These are phyloP conservation scores for Clavelina lepadiformis DNA, from an alignment of 23 tunicate genomes.

Conservation along the genomic window DNA sequence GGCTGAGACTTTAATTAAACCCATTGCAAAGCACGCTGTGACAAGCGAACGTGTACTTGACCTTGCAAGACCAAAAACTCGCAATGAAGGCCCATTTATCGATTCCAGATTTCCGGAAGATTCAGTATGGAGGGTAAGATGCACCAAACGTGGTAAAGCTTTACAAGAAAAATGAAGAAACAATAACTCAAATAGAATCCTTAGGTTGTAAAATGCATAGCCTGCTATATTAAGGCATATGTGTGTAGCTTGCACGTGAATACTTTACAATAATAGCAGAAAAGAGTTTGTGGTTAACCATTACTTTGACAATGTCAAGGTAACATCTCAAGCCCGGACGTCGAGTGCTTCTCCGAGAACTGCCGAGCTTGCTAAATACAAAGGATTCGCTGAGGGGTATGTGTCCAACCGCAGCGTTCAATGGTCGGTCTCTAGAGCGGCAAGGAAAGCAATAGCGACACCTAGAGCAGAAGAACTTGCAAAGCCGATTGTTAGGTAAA, in stretches of 20 bases:
- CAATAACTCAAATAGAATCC: no score
- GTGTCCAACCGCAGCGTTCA: conserved; percentile 71
- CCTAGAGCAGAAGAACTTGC: conserved; percentile 67
- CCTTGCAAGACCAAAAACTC: conserved; percentile 66
- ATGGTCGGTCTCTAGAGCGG: conserved; percentile 75
- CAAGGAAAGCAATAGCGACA: conserved; percentile 68
- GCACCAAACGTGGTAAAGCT: no score
- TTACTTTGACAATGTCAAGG: conserved; percentile 19
- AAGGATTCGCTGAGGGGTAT: conserved; percentile 77
- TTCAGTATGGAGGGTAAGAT: conserved; percentile 54
- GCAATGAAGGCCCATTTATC: conserved; percentile 57
- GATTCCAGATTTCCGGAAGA: conserved; percentile 87
- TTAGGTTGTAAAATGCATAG: no score
- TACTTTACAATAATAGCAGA: no score
- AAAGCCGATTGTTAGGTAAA: conserved; percentile 69
- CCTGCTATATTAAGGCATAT: no score
- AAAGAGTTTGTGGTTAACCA: no score
- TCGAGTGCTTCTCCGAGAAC: conserved; percentile 63
- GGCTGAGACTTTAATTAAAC: conserved; percentile 47
- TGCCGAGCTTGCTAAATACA: conserved; percentile 59
- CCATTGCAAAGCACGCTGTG: conserved; percentile 39
- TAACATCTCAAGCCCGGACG: conserved; percentile 43
- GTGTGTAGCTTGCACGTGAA: no score
- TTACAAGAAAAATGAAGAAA: no score
- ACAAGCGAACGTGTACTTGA: conserved; percentile 53